phyloP scores from a whole-genome alignment of 2,888 invertebrate species.

The Nysson spinosus region DNA sequence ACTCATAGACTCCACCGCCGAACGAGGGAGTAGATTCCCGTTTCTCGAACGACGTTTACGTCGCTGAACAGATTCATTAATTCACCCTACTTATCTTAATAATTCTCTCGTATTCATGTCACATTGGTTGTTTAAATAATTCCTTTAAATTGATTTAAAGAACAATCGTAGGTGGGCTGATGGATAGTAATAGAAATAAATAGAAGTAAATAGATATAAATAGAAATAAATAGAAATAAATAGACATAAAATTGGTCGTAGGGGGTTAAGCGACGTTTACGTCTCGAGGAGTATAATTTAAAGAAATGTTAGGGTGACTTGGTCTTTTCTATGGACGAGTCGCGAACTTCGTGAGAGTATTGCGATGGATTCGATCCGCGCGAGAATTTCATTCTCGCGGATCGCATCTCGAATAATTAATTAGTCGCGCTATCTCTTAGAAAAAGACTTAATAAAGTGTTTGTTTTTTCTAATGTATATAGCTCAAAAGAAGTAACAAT shows the following conservation, averaged over 20 bases:
- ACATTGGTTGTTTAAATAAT: no score
- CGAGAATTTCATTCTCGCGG: slow-evolving; percentile 19
- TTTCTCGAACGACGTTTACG: no score
- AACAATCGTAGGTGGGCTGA: no score
- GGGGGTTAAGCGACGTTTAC: neutral
- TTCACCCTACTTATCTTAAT: no score
- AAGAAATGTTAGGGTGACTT: no score
- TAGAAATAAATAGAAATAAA: no score
- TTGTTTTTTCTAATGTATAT: slow-evolving; percentile 4
- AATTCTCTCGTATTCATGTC: no score
- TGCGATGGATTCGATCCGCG: slow-evolving; percentile 25
- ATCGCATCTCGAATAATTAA: slow-evolving; percentile 22
- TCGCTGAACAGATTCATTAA: no score
- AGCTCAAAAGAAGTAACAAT: neutral
- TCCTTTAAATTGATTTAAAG: no score
- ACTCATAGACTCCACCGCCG: neutral
- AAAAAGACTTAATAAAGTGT: slow-evolving; percentile 54
- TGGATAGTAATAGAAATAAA: no score
- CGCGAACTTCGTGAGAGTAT: slow-evolving; percentile 1
- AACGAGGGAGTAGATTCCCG: neutral
- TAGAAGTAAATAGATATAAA: no score
- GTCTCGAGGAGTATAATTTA: neutral
- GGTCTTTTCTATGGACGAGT: neutral
- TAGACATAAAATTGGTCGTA: neutral
- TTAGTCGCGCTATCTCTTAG: slow-evolving; percentile 45